Evolutionary conservation across 2,888 invertebrate species (phyloP), one percentile per base, ranked within the genome.

Genomic region (Tipula unca): DNA sequence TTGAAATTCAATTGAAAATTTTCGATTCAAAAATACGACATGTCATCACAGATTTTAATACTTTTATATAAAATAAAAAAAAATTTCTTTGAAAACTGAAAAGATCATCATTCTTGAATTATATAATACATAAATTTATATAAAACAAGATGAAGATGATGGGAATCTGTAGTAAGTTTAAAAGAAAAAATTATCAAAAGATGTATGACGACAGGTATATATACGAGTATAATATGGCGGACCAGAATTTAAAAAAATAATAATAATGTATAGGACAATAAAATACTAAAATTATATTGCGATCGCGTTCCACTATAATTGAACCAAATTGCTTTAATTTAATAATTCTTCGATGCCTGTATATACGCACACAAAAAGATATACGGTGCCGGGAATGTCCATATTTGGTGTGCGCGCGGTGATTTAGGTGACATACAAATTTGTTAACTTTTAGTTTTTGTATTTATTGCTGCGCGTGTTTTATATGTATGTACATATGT

Each of bases 261-360:
- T 32, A 54, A 69, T 25, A 25, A n/a, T 25, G 25, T 69, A 69
- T 25, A 13, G 4, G 25, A 69, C 69, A 69, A 69, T 69, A 69
- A 69, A 69, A 69, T 69, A 69, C 69, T 69, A 69, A 69, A 69
- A 69, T 69, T 69, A 69, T 69, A 69, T 69, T 25, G 69, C 25
- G 69, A 69, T 69, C 69, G 69, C 25, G 69, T 69, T 69, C 69
- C 69, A 69, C 69, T 25, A 69, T 69, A 69, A 69, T 69, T 69
- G 69, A 69, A 69, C 25, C 69, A 69, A 69, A 69, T 69, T 69
- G 69, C 69, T 69, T 69, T 69, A 69, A 69, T 69, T 69, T 69
- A 25, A 13, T 69, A 69, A 69, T 69, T 25, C 69, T 69, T 69
- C 10, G 69, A n/a, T n/a, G n/a, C n/a, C n/a, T n/a, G n/a, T n/a